These are phyloP conservation scores for Cardiocondyla obscurior DNA, from an alignment of 1,140 invertebrate species.

Conservation along the genomic window DNA sequence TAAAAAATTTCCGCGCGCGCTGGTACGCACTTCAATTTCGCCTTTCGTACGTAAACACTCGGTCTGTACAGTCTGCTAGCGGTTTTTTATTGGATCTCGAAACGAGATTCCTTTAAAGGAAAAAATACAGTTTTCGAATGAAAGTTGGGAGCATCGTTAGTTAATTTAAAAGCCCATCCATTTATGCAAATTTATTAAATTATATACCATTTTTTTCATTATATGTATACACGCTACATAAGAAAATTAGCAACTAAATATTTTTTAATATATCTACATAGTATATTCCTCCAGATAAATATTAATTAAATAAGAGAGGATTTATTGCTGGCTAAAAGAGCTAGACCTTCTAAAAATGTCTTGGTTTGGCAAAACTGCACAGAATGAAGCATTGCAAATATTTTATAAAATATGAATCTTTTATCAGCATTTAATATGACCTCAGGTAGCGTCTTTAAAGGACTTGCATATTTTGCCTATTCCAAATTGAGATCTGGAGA, in stretches of 20 bases:
- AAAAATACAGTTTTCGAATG: conserved; percentile 22
- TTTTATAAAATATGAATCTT: conserved; percentile 8
- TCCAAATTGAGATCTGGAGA: conserved; percentile 44
- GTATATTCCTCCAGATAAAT: neutral
- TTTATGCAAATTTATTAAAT: conserved; percentile 2
- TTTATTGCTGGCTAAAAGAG: neutral
- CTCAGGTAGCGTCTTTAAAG: neutral
- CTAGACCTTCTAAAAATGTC: neutral
- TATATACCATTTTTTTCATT: neutral
- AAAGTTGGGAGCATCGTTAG: neutral
- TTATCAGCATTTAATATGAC: neutral
- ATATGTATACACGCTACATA: neutral
- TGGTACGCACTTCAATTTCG: conserved; percentile 40
- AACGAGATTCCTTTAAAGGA: conserved; percentile 39
- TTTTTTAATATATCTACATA: neutral
- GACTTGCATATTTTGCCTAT: conserved; percentile 45
- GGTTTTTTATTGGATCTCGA: conserved; percentile 47
- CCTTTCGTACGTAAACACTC: conserved; percentile 47
- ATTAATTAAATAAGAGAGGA: neutral
- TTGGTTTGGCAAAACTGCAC: neutral
- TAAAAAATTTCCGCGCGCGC: conserved; percentile 17
- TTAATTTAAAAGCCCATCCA: conserved; percentile 6
- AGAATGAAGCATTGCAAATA: neutral
- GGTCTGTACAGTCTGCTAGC: neutral
- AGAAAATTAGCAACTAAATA: conserved; percentile 11